Percentiles rank a stretch among this genome's conserved stretches.
phyloP scores from a whole-genome alignment of 2,888 invertebrate species.

The Anarsia innoxiella region DNA sequence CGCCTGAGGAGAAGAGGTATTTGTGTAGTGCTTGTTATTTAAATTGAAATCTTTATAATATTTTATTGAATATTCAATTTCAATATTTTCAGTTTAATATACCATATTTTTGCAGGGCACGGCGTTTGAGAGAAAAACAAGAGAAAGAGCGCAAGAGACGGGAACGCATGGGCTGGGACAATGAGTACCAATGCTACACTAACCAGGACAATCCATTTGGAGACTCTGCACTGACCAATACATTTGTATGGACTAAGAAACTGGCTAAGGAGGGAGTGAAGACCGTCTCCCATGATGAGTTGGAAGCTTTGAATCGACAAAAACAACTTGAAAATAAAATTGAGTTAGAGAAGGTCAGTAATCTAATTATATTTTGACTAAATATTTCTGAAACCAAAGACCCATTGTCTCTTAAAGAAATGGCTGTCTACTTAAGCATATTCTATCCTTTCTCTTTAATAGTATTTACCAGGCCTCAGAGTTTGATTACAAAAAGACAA shows the following conservation, averaged over 20 bases:
- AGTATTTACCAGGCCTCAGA: too few species aligned
- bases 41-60: too few species aligned
- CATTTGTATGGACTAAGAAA: constrained; percentile 98
- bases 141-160: constrained; percentile 91
- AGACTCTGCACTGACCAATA: constrained; percentile 94
- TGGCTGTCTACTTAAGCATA: too few species aligned
- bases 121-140: constrained; percentile 92
- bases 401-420: too few species aligned
- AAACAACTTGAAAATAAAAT: constrained; percentile 94
- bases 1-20: constrained; percentile 92
- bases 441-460: too few species aligned
- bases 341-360: constrained; percentile 89
- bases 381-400: too few species aligned
- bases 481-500: too few species aligned
- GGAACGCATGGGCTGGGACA: constrained; percentile 98
- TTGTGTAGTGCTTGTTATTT: too few species aligned
- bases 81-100: too few species aligned
- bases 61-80: constrained; percentile 1
- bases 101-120: constrained; percentile 43
- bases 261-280: constrained; percentile 93
- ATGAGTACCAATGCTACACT: constrained; percentile 96
- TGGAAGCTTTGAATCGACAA: constrained; percentile 87
- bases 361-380: background rate
- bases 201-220: constrained; percentile 99
- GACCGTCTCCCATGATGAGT: constrained; percentile 83